A percentile compares a stretch with the other conserved stretches of the same genome.
Conservation (phyloP, 1,140 invertebrate species). For the Apolygus lucorum region DNA sequence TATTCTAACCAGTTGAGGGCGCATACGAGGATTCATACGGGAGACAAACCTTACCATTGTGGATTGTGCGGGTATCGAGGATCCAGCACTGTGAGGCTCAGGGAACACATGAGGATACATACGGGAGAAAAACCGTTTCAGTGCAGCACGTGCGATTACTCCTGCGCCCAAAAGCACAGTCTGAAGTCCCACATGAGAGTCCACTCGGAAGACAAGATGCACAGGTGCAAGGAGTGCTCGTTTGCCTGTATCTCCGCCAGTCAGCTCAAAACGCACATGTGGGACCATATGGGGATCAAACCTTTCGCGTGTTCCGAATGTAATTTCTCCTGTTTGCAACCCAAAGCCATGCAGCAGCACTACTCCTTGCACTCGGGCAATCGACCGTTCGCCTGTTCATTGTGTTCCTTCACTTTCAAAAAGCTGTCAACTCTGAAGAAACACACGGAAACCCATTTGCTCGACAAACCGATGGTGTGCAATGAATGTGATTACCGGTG, state of each 20-base stretch:
- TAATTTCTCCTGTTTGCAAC: not conserved
- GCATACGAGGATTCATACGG: conserved; percentile 59
- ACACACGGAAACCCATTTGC: conserved; percentile 41
- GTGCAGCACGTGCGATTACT: not conserved
- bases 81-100: conserved; percentile 33
- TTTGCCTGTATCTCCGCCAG: conserved; percentile 38
- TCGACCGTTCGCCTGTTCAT: not conserved
- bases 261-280: conserved; percentile 44
- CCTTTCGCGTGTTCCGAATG: not conserved
- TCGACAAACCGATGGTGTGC: conserved; percentile 43
- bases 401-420: conserved; percentile 9
- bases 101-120: conserved; percentile 46
- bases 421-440: not conserved
- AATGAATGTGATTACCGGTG: conserved; percentile 47
- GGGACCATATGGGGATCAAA: conserved; percentile 25
- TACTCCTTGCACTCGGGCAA: conserved; percentile 43
- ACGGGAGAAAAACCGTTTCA: conserved; percentile 41
- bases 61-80: conserved; percentile 45
- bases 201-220: conserved; percentile 28
- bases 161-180: not conserved
- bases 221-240: conserved; percentile 40
- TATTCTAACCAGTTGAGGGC: conserved; percentile 61
- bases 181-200: not conserved
- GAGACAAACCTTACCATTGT: conserved; percentile 54
- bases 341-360: not conserved